Evolutionary conservation across 2,888 invertebrate genomes (phyloP), one percentile per base, ranked within the genome.

Genomic region (Osmoderma eremita): DNA sequence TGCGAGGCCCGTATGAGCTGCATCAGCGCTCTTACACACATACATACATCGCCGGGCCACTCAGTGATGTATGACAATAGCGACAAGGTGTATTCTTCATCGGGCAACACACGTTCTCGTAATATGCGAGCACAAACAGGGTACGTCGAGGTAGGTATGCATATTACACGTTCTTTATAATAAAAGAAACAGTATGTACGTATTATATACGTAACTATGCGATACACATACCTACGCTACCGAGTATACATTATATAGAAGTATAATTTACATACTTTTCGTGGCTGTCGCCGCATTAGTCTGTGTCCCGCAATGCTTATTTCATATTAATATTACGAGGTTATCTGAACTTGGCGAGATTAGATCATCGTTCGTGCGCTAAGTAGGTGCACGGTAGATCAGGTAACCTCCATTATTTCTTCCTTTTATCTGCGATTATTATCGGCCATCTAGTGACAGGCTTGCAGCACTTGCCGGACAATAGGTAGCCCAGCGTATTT

Each of bases 341-440:
- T 72, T 74, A 74, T 73, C 74, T 71, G 54, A 48, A 67, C 63
- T 13, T n/a, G 24, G 12, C 24, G 38, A 72, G 74, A 74, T 74
- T 74, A 72, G 67, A 74, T 73, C 73, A 70, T 68, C 71, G 71
- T 68, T 74, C 74, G 72, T 72, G 74, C 68, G 66, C 63, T 65
- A 68, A 71, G 67, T 61, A 45, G 30, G 45, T 67, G 63, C 67
- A 71, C 65, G 69, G 67, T 71, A 69, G 68, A 68, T 67, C 24
- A 38, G 58, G 63, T 63, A 66, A 58, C 49, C 45, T 45, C 69
- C 67, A 67, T 38, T 53, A 53, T 69, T 69, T 64, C 53, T 69
- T 64, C 58, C 41, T 48, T n/a, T 54, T 67, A 67, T 63, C 63
- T 63, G 30, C 24, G 67, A 67, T 65, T 67, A 45, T 67, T 67